Evolutionary conservation across 2,888 invertebrate species (phyloP).

Genomic region (Phyllotreta striolata): DNA sequence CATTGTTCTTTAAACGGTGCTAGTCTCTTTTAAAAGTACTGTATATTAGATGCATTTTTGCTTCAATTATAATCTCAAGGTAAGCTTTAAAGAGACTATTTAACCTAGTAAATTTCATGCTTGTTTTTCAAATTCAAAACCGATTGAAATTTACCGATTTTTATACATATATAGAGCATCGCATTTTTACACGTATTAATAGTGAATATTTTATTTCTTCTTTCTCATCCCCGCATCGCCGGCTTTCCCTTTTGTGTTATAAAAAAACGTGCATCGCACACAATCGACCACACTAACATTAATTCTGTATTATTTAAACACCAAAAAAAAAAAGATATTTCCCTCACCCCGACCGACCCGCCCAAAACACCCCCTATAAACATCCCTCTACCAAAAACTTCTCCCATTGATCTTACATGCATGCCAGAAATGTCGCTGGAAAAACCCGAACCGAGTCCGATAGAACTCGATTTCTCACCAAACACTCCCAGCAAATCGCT

Average conservation of each 20-base stretch:
- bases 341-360: slow-evolving; percentile 56
- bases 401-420: slow-evolving; percentile 2
- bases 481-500: slow-evolving; percentile 21
- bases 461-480: too few species aligned
- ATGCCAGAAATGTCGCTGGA: slow-evolving; percentile 27
- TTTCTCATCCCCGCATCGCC: slow-evolving; percentile 44
- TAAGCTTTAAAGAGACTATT: too few species aligned
- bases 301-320: slow-evolving; percentile 38
- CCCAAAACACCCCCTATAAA: slow-evolving; percentile 51
- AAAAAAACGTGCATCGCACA: slow-evolving; percentile 31
- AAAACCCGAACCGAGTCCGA: slow-evolving; percentile 53
- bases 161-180: slow-evolving; percentile 7
- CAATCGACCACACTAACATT: slow-evolving; percentile 30
- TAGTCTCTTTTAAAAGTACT: too few species aligned
- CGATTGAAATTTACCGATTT: slow-evolving; percentile 11
- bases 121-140: background rate
- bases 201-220: slow-evolving; percentile 52
- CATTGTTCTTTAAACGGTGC: too few species aligned
- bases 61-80: too few species aligned
- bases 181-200: slow-evolving; percentile 44
- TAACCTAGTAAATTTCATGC: background rate
- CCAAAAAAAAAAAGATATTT: too few species aligned
- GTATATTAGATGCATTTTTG: too few species aligned
- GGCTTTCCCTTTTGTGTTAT: slow-evolving; percentile 40
- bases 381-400: slow-evolving; percentile 55